These are phyloP conservation scores for Beaufortia kweichowensis DNA, from an alignment of 2,113 vertebrate genomes.

Conservation along the genomic window DNA sequence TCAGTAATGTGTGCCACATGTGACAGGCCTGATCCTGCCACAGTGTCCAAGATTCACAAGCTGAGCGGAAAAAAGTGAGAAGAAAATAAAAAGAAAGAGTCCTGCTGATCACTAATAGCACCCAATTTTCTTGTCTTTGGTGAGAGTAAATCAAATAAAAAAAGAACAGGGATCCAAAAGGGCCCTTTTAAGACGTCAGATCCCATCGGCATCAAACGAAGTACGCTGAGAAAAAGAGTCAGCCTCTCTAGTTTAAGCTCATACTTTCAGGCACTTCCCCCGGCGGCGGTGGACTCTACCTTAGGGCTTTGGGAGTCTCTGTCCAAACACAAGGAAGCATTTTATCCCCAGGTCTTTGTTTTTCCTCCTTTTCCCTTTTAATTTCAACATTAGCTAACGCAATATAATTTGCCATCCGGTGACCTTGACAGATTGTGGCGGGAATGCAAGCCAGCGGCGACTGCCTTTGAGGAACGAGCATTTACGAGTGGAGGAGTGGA, in stretches of 20 bases:
- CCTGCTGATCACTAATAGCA: slow-evolving; percentile 71
- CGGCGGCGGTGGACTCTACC: slow-evolving; percentile 40
- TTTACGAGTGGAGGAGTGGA: slow-evolving; percentile 37
- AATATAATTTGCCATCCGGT: slow-evolving; percentile 51
- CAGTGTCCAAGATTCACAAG: slow-evolving; percentile 67
- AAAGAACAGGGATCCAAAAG: slow-evolving; percentile 37
- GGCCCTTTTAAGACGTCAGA: slow-evolving; percentile 58
- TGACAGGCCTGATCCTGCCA: slow-evolving; percentile 63
- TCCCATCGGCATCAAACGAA: slow-evolving; percentile 65
- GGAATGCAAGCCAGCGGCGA: background rate
- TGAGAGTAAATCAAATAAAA: slow-evolving; percentile 27
- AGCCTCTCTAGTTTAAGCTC: slow-evolving; percentile 62
- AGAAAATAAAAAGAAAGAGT: slow-evolving; percentile 51
- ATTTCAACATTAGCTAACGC: slow-evolving; percentile 55
- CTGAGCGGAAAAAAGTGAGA: slow-evolving; percentile 4
- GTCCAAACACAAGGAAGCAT: slow-evolving; percentile 62
- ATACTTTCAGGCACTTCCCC: slow-evolving; percentile 52
- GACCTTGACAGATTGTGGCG: slow-evolving; percentile 43
- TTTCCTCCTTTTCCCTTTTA: slow-evolving; percentile 26
- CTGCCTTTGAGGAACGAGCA: slow-evolving; percentile 44
- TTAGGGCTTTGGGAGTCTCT: slow-evolving; percentile 43
- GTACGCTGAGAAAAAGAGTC: slow-evolving; percentile 55
- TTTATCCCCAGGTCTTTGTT: slow-evolving; percentile 60
- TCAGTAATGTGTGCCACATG: slow-evolving; percentile 78
- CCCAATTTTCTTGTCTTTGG: slow-evolving; percentile 75